Evolutionary conservation across 2,888 invertebrate genomes (phyloP).

Genomic region (Ennomos erosarius): DNA sequence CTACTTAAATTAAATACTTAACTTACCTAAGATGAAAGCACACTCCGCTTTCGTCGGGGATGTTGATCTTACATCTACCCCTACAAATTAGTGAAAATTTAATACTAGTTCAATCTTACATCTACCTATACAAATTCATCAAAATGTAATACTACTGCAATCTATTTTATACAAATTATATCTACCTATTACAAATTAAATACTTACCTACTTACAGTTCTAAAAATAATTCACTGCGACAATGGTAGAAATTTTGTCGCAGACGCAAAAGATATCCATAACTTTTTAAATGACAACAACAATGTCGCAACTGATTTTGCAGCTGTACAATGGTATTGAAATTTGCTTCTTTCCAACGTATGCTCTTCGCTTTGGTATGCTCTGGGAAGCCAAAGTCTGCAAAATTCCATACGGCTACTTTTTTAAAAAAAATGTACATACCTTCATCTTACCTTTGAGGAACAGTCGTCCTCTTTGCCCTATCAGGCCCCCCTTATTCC

Average conservation of each 20-base stretch:
- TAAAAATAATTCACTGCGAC: neutral
- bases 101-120: too few relatives aligned
- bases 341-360: conserved; percentile 31
- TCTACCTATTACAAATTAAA: neutral
- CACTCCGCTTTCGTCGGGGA: conserved; percentile 2
- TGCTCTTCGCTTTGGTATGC: conserved; percentile 25
- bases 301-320: conserved; percentile 10
- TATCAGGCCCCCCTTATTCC: neutral
- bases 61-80: neutral
- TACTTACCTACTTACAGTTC: neutral
- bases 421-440: neutral
- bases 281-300: neutral
- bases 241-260: neutral
- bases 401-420: conserved; percentile 4
- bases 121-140: too few relatives aligned
- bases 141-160: too few relatives aligned
- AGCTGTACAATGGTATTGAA: conserved; percentile 23
- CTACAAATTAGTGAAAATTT: too few relatives aligned
- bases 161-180: too few relatives aligned
- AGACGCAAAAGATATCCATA: neutral
- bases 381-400: conserved; percentile 16
- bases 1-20: too few relatives aligned
- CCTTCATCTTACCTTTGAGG: neutral
- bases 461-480: neutral
- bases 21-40: neutral